These are phyloP conservation scores for Pseudomyrmex sp. DNA, from an alignment of 1,140 invertebrate genomes.

Conservation along the genomic window DNA sequence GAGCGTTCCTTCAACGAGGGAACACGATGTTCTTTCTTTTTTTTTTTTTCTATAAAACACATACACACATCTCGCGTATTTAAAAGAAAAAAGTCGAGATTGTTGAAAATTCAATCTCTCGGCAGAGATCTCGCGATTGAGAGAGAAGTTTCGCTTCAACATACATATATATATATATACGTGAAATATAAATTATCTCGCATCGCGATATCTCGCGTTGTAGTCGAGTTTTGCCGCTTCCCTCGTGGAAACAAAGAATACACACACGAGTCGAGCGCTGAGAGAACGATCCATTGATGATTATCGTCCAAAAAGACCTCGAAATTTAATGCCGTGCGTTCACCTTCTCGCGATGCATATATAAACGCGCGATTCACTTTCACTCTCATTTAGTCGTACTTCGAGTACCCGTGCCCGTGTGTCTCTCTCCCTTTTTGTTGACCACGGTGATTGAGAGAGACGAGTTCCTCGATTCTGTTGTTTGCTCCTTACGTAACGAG, in stretches of 20 bases:
- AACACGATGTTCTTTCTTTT: background rate
- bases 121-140: no score
- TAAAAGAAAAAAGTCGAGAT: background rate
- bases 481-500: background rate
- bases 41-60: background rate
- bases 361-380: slow-evolving; percentile 78
- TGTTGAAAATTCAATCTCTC: background rate
- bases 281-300: slow-evolving; percentile 20
- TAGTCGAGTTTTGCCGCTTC: background rate
- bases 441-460: background rate
- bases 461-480: background rate
- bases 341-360: slow-evolving; percentile 68
- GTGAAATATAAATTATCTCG: background rate
- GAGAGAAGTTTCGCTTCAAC: no score
- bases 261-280: background rate
- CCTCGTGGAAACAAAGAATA: background rate
- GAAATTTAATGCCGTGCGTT: slow-evolving; percentile 62
- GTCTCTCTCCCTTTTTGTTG: background rate
- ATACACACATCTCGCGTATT: background rate
- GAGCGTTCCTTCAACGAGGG: slow-evolving; percentile 1
- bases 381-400: slow-evolving; percentile 78
- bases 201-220: background rate
- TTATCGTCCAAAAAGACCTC: slow-evolving; percentile 69
- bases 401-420: slow-evolving; percentile 53
- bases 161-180: background rate